Evolutionary conservation across 2,797 vertebrate species (phyloP).

Genomic region (Poliocrania exsul): DNA sequence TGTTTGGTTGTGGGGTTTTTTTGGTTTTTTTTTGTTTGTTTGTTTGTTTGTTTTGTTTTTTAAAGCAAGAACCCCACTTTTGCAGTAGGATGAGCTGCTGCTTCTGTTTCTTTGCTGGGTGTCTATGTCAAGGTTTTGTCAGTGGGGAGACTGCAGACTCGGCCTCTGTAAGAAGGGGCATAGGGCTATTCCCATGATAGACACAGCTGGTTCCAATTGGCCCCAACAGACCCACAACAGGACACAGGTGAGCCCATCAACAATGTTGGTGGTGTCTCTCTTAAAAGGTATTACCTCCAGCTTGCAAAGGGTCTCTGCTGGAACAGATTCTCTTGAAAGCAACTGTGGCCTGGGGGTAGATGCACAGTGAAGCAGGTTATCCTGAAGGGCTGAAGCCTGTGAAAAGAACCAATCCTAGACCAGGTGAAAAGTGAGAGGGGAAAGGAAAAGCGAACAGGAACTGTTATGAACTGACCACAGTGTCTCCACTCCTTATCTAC

Average conservation of each 20-base stretch:
- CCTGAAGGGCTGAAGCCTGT: not conserved
- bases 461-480: not conserved
- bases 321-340: not conserved
- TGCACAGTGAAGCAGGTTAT: not conserved
- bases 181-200: not conserved
- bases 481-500: not conserved
- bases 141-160: not conserved
- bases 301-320: not conserved
- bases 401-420: not conserved
- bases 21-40: too few species aligned
- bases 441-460: not conserved
- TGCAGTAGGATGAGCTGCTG: not conserved
- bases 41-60: not conserved
- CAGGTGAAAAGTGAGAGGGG: not conserved
- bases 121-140: not conserved
- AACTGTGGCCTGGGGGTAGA: not conserved
- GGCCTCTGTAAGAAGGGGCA: not conserved
- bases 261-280: not conserved
- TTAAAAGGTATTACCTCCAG: not conserved
- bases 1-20: too few species aligned
- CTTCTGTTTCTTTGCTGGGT: not conserved
- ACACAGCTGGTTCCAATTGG: not conserved
- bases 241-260: not conserved
- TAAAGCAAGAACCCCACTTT: not conserved
- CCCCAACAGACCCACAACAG: not conserved